Evolutionary conservation across 1,140 invertebrate genomes (phyloP).

Genomic region (Drosophila lacertosa): DNA sequence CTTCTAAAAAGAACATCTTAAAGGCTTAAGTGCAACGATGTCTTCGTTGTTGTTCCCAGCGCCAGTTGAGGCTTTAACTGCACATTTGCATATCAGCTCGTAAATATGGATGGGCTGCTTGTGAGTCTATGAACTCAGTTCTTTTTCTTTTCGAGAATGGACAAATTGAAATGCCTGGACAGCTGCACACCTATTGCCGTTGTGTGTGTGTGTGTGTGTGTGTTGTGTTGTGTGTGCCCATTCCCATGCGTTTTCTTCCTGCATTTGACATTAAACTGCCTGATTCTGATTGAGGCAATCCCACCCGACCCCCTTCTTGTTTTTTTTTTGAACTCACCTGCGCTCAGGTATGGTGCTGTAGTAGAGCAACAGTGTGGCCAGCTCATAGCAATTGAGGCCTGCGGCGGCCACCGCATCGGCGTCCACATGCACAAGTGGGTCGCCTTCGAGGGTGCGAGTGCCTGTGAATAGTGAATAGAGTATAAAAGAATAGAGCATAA

Average conservation of each 20-base stretch:
- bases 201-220: too few relatives aligned
- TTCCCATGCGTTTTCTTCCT: conserved; percentile 75
- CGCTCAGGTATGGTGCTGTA: conserved; percentile 85
- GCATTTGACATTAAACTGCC: conserved; percentile 76
- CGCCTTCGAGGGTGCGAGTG: conserved; percentile 84
- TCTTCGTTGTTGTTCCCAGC: conserved; percentile 58
- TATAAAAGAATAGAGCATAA: too few relatives aligned
- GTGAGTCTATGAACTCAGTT: conserved; percentile 65
- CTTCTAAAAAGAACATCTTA: conserved; percentile 57
- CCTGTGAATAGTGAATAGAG: conserved; percentile 69
- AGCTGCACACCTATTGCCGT: neutral
- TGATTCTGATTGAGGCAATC: conserved; percentile 59
- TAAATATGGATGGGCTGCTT: conserved; percentile 76
- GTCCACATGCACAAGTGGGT: conserved; percentile 85
- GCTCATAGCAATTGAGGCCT: conserved; percentile 85
- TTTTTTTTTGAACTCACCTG: conserved; percentile 84
- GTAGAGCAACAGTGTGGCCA: conserved; percentile 86
- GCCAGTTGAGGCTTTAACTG: conserved; percentile 65
- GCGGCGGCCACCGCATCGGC: conserved; percentile 84
- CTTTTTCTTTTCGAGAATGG: conserved; percentile 6
- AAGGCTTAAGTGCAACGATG: conserved; percentile 73
- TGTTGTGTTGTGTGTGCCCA: conserved; percentile 57
- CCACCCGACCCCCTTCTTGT: neutral
- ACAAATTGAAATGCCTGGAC: conserved; percentile 73
- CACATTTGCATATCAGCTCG: conserved; percentile 79